A percentile compares a stretch with the other conserved stretches of the same genome.
Evolutionary conservation across 2,888 invertebrate genomes (phyloP).

Genomic region (Harpagoxenus sublaevis): DNA sequence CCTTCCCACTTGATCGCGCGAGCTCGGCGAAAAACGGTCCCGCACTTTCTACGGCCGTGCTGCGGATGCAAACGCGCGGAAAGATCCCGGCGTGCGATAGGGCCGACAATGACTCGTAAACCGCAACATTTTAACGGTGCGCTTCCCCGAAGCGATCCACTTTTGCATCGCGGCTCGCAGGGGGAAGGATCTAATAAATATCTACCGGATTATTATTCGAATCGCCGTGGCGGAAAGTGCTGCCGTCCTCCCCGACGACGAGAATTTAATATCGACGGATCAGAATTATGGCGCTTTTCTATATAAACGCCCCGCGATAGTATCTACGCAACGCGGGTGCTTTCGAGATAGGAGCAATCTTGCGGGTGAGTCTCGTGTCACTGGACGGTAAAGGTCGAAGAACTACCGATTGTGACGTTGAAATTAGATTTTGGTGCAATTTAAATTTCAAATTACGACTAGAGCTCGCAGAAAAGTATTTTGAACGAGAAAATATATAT

Average conservation of each 20-base stretch:
- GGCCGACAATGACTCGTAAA: slow-evolving; percentile 51
- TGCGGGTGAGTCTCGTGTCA: background rate
- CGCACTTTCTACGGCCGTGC: slow-evolving; percentile 61
- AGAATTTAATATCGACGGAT: slow-evolving; percentile 39
- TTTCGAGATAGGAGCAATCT: slow-evolving; percentile 11
- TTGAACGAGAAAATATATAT: background rate
- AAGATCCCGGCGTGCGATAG: slow-evolving; percentile 35
- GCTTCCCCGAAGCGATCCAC: slow-evolving; percentile 46
- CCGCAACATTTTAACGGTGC: slow-evolving; percentile 42
- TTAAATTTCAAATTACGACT: background rate
- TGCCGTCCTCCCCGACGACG: slow-evolving; percentile 4
- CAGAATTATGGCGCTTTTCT: slow-evolving; percentile 41
- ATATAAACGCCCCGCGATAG: slow-evolving; percentile 1
- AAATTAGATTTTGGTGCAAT: background rate
- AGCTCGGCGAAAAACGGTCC: slow-evolving; percentile 59
- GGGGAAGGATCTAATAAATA: slow-evolving; percentile 26
- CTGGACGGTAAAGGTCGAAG: background rate
- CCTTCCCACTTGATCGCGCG: slow-evolving; percentile 23
- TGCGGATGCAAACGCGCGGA: slow-evolving; percentile 32
- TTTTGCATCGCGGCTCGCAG: background rate
- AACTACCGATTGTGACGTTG: background rate
- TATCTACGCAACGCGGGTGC: slow-evolving; percentile 5
- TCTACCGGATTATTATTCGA: slow-evolving; percentile 39
- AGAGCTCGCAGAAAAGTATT: background rate
- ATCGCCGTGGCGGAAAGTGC: slow-evolving; percentile 25